Evolutionary conservation across 2,797 vertebrate species (phyloP), one percentile per base, ranked within the genome.

Genomic region (Chromobotia macracanthus): DNA sequence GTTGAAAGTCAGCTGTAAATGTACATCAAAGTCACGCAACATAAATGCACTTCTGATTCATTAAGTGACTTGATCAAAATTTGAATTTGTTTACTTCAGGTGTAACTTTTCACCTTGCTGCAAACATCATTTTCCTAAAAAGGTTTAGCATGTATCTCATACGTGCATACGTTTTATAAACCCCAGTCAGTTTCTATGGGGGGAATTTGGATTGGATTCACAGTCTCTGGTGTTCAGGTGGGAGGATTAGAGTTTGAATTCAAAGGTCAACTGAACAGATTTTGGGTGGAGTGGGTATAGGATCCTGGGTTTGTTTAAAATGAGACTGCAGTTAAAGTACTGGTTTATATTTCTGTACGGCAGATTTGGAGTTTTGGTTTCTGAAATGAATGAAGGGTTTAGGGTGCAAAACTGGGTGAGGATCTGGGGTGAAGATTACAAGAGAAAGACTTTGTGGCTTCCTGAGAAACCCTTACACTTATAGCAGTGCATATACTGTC

Each of bases 401-500:
- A n/a, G n/a, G n/a, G n/a, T n/a, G n/a, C n/a, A n/a, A n/a, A n/a
- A n/a, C n/a, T n/a, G n/a, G n/a, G n/a, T n/a, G n/a, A n/a, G n/a
- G n/a, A n/a, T n/a, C 11, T 53, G 51, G 5, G 51, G 50, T 51
- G 7, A 51, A 53, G 86, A 91, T 84, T 82, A 90, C 88, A 92
- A 87, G 89, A 88, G 92, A 87, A 87, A 87, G 80, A 86, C 86
- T 65, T 84, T 87, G 85, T 84, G 84, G 80, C 85, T 89, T 90
- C 90, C 87, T 44, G 73, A 89, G 92, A 92, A 94, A 90, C 90
- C 91, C 91, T 91, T 92, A 90, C 91, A 92, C 92, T 92, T 88
- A 88, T 86, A 87, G 89, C 83, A 87, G 90, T 85, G 92, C 94
- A 95, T n/a, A n/a, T n/a, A 96, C 95, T 95, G 95, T 94, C 95